Percentiles rank a stretch among this genome's conserved stretches.
Evolutionary conservation across 1,140 invertebrate genomes (phyloP).

Genomic region (Acromyrmex echinatior): DNA sequence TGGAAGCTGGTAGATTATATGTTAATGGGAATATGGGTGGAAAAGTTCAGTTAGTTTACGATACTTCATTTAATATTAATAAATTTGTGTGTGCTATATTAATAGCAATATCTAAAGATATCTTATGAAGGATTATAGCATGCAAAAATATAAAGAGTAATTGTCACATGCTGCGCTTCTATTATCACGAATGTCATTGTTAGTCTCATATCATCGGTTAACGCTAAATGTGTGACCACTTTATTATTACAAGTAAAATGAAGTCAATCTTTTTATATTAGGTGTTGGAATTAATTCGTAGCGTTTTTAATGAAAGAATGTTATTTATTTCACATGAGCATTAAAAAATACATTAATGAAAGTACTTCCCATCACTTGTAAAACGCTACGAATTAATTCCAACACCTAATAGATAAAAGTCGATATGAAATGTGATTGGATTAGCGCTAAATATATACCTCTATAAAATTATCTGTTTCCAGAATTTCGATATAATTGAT

Average conservation of each 20-base stretch:
- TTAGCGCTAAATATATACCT: not conserved
- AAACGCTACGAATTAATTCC: no score
- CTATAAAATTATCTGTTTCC: not conserved
- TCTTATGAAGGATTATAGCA: not conserved
- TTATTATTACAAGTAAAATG: conserved; percentile 9
- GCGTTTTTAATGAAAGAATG: no score
- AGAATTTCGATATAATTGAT: not conserved
- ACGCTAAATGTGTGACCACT: conserved; percentile 8
- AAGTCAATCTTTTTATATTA: not conserved
- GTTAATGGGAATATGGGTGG: not conserved
- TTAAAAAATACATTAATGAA: no score
- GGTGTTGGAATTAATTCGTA: no score
- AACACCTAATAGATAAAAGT: not conserved
- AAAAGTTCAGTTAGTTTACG: not conserved
- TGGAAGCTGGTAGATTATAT: not conserved
- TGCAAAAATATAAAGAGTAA: not conserved
- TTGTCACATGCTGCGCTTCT: not conserved
- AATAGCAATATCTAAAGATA: not conserved
- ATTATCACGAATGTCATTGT: not conserved
- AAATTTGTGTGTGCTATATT: not conserved
- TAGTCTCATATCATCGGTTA: not conserved
- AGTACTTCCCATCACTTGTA: no score
- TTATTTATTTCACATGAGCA: no score
- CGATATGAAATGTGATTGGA: not conserved
- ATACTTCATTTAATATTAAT: conserved; percentile 7